These are phyloP conservation scores for Molanna angustata DNA, from an alignment of 2,888 invertebrate genomes.

Conservation along the genomic window DNA sequence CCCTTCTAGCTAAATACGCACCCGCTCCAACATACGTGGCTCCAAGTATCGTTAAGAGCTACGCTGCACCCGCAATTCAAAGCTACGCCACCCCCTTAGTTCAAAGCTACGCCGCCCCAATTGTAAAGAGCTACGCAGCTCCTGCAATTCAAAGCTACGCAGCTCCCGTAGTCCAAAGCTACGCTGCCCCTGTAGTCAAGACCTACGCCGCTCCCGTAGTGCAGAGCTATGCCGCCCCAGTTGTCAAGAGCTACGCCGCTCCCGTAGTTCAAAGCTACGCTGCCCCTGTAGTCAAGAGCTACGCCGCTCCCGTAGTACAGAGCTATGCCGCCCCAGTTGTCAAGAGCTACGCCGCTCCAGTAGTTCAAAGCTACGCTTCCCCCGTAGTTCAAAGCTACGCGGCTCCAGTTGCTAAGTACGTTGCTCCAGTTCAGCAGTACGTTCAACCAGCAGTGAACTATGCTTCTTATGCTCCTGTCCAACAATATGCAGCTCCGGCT, in stretches of 20 bases:
- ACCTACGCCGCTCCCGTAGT: slow-evolving; percentile 34
- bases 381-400: slow-evolving; percentile 35
- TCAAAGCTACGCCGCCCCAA: slow-evolving; percentile 37
- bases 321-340: slow-evolving; percentile 31
- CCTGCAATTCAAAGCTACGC: slow-evolving; percentile 31
- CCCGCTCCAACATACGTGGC: slow-evolving; percentile 23
- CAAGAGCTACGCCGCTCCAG: slow-evolving; percentile 34
- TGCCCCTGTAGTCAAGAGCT: slow-evolving; percentile 34
- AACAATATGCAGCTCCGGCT: slow-evolving; percentile 35
- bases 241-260: slow-evolving; percentile 31
- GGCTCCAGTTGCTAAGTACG: slow-evolving; percentile 29
- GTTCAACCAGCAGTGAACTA: slow-evolving; percentile 39
- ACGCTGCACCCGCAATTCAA: slow-evolving; percentile 36
- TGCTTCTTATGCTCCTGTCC: too few species aligned
- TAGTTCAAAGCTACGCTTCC: slow-evolving; percentile 34
- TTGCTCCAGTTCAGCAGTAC: slow-evolving; percentile 28
- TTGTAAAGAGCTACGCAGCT: slow-evolving; percentile 24
- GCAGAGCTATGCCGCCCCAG: slow-evolving; percentile 29
- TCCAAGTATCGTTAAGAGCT: slow-evolving; percentile 20
- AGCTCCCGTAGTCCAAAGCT: slow-evolving; percentile 21
- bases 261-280: slow-evolving; percentile 36
- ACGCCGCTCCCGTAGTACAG: slow-evolving; percentile 33
- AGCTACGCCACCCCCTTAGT: slow-evolving; percentile 38
- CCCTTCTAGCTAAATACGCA: slow-evolving; percentile 19
- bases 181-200: slow-evolving; percentile 23